phyloP scores from a whole-genome alignment of 2,113 vertebrate genomes.

The Chaenogobius annularis region DNA sequence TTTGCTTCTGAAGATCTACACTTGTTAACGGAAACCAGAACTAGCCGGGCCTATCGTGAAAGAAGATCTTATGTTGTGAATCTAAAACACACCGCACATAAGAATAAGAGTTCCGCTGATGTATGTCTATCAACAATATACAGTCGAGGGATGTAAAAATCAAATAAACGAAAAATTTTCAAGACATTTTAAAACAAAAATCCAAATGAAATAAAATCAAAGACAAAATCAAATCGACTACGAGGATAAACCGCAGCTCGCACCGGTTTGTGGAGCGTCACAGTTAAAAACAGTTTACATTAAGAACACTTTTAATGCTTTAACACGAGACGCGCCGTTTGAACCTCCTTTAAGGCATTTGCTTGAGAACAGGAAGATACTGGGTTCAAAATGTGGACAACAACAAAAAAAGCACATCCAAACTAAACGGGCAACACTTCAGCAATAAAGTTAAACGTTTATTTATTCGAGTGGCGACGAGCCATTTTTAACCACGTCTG shows the following conservation, averaged over 20 bases:
- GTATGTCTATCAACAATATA: not conserved
- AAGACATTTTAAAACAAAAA: not conserved
- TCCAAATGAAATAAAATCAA: not conserved
- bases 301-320: slow-evolving; percentile 66
- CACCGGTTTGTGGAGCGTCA: slow-evolving; percentile 25
- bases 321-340: slow-evolving; percentile 23
- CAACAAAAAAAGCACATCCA: slow-evolving; percentile 11
- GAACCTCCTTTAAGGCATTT: slow-evolving; percentile 61
- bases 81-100: too few species aligned
- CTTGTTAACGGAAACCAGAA: too few species aligned
- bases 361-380: slow-evolving; percentile 27
- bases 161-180: not conserved
- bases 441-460: too few species aligned
- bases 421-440: not conserved
- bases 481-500: not conserved
- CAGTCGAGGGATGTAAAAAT: not conserved
- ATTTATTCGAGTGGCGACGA: not conserved
- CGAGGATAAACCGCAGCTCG: not conserved
- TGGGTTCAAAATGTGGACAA: not conserved
- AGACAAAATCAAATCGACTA: not conserved
- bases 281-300: slow-evolving; percentile 25
- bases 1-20: too few species aligned
- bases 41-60: too few species aligned
- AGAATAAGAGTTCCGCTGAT: not conserved
- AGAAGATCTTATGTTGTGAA: too few species aligned